Evolutionary conservation across 2,797 vertebrate species (phyloP).

Genomic region (Aselliscus stoliczkanus): DNA sequence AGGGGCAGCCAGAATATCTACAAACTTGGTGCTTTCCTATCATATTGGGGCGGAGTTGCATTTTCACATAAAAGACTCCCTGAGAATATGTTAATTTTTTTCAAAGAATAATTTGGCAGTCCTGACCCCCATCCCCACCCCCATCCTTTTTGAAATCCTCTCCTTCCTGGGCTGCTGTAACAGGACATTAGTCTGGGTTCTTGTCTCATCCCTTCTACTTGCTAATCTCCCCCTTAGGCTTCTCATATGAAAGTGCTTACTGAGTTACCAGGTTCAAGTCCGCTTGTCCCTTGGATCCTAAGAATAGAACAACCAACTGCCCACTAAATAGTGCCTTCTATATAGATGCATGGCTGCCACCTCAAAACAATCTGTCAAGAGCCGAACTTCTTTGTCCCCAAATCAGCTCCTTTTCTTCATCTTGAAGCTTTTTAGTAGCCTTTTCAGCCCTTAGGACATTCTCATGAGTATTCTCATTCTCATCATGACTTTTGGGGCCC

Average conservation of each 20-base stretch:
- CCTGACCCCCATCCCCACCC: rapidly evolving
- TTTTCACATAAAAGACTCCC: background rate
- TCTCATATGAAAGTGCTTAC: background rate
- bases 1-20: background rate
- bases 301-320: background rate
- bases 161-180: background rate
- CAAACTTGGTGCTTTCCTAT: background rate
- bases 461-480: background rate
- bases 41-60: background rate
- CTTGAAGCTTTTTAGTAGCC: background rate
- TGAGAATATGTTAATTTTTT: background rate
- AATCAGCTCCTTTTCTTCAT: background rate
- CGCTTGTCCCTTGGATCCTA: background rate
- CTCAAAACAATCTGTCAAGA: background rate
- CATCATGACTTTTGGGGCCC: background rate
- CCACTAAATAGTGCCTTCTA: background rate
- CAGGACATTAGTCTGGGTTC: background rate
- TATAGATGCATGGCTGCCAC: background rate
- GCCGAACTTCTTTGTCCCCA: background rate
- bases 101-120: background rate
- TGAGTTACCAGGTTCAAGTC: background rate
- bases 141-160: background rate
- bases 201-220: background rate
- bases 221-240: background rate
- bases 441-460: background rate